A percentile compares a stretch with the other conserved stretches of the same genome.
phyloP scores from a whole-genome alignment of 2,113 vertebrate species.

The Zosterops pallidus region DNA sequence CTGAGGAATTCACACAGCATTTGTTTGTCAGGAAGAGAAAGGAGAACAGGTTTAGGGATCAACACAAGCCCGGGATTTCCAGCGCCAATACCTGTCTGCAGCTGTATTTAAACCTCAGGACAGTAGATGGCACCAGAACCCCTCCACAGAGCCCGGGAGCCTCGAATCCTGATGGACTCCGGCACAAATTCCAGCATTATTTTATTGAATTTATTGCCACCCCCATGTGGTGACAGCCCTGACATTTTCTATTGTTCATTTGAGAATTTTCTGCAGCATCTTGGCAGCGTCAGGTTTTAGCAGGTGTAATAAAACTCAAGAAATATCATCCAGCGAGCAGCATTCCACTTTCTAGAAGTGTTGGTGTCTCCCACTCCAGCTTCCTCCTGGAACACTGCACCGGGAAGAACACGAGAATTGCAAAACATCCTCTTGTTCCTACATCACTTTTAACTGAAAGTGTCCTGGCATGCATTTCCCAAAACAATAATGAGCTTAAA shows the following conservation, averaged over 20 bases:
- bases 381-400: not conserved
- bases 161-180: not conserved
- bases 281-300: not conserved
- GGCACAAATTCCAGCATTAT: not conserved
- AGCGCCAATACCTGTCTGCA: fast-evolving
- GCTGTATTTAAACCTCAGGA: not conserved
- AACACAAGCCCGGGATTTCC: not conserved
- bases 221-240: conserved; percentile 8
- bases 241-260: conserved; percentile 11
- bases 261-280: not conserved
- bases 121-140: conserved; percentile 40
- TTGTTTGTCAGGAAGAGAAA: not conserved
- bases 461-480: fast-evolving
- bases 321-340: not conserved
- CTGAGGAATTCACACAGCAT: not conserved
- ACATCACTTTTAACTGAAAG: not conserved
- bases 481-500: not conserved
- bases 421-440: not conserved
- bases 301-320: not conserved
- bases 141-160: not conserved
- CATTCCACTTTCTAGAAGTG: not conserved
- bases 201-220: not conserved
- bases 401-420: not conserved
- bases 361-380: not conserved
- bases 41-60: not conserved